phyloP scores from a whole-genome alignment of 2,113 vertebrate genomes.

The Dermatemys mawii region DNA sequence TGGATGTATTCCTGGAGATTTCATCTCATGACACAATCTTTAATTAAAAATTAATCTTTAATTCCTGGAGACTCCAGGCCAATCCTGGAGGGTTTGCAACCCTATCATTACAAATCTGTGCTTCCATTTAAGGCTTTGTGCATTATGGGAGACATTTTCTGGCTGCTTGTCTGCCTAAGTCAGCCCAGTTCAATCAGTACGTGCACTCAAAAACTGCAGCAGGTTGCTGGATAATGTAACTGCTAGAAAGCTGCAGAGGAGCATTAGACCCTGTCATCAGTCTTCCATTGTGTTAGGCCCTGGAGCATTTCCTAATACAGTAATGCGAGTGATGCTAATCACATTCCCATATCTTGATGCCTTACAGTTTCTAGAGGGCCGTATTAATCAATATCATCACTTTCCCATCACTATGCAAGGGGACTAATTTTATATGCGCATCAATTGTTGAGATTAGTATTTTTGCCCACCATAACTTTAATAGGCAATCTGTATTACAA shows the following conservation, averaged over 20 bases:
- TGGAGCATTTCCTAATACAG: background rate
- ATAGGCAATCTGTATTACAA: background rate
- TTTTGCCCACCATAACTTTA: background rate
- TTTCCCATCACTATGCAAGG: accelerated
- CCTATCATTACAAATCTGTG: background rate
- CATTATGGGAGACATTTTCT: background rate
- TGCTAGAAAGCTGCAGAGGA: background rate
- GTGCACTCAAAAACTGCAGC: background rate
- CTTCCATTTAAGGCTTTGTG: background rate
- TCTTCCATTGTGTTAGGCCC: background rate
- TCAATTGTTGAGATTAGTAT: background rate
- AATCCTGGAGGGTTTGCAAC: too few species aligned
- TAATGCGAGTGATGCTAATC: accelerated
- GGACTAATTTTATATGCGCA: background rate
- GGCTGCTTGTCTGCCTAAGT: background rate
- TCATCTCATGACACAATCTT: too few species aligned
- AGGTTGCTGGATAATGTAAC: background rate
- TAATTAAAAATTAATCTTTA: too few species aligned
- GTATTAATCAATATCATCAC: background rate
- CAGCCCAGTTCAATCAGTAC: background rate
- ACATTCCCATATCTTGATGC: background rate
- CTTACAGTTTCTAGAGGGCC: background rate
- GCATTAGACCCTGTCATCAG: background rate
- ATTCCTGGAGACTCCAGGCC: too few species aligned
- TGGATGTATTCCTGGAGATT: too few species aligned